These are phyloP conservation scores for Nomada ruficornis DNA, from an alignment of 2,888 invertebrate genomes.

Conservation along the genomic window DNA sequence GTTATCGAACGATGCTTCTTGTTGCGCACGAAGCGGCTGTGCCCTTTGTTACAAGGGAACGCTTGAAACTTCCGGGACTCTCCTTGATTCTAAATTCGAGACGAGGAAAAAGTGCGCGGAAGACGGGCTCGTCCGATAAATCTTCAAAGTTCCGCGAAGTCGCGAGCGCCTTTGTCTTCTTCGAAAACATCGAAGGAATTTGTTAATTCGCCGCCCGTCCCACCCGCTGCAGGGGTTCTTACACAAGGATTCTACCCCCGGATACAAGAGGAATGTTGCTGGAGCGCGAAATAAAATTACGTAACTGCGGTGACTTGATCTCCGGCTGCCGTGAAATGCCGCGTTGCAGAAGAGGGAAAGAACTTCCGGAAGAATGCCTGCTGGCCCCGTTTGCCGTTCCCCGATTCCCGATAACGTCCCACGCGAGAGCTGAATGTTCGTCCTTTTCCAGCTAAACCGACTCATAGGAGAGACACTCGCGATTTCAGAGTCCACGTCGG, in stretches of 20 bases:
- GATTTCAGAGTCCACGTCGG: background rate
- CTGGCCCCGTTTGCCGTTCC: conserved; percentile 5
- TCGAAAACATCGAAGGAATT: conserved; percentile 33
- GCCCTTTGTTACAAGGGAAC: background rate
- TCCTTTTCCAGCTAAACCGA: conserved; percentile 42
- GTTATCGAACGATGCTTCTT: background rate
- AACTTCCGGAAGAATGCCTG: conserved; percentile 42
- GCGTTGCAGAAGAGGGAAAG: conserved; percentile 2
- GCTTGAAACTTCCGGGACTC: conserved; percentile 10
- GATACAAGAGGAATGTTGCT: conserved; percentile 21
- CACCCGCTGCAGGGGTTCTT: background rate
- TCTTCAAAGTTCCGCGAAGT: conserved; percentile 6
- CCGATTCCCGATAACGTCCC: conserved; percentile 45
- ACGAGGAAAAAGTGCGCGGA: background rate
- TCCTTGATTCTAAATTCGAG: conserved; percentile 14
- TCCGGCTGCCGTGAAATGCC: background rate
- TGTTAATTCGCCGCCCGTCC: conserved; percentile 12
- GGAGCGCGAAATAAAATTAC: conserved; percentile 51
- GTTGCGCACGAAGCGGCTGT: background rate
- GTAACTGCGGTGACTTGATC: conserved; percentile 39
- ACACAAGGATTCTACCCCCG: background rate
- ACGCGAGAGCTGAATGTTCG: conserved; percentile 8
- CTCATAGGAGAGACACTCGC: background rate
- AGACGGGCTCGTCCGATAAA: background rate
- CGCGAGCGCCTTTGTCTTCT: conserved; percentile 2